These are phyloP conservation scores for Leucoraja erinaceus DNA, from an alignment of 2,113 vertebrate genomes.

Conservation along the genomic window DNA sequence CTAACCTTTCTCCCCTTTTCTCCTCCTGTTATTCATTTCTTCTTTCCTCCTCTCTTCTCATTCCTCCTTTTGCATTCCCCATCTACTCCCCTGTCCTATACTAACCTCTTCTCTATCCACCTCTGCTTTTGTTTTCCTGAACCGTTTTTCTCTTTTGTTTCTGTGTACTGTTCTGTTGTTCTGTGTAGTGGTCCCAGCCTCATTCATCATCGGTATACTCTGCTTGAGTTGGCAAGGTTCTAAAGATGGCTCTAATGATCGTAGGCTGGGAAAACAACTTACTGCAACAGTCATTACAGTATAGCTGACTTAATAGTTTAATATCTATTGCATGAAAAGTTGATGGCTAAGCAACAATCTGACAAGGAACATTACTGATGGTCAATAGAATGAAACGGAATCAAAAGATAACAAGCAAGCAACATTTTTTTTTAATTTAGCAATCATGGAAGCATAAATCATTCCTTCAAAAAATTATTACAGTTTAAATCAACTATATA, in stretches of 20 bases:
- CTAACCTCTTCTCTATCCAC: too few relatives aligned
- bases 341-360: background rate
- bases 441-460: background rate
- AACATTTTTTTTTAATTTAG: background rate
- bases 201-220: background rate
- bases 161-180: background rate
- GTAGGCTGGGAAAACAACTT: background rate
- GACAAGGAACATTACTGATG: background rate
- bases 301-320: background rate
- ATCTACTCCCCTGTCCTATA: background rate
- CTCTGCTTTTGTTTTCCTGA: background rate
- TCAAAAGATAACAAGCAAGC: background rate
- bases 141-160: too few relatives aligned
- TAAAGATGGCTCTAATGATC: background rate
- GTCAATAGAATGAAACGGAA: background rate
- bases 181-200: background rate
- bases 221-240: background rate
- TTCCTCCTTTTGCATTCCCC: too few relatives aligned
- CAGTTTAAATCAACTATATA: background rate
- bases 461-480: background rate
- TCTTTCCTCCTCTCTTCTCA: too few relatives aligned
- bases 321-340: background rate
- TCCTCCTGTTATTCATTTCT: too few relatives aligned
- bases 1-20: too few relatives aligned
- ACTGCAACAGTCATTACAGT: background rate